phyloP scores from a whole-genome alignment of 2,113 vertebrate species.

The Macquaria ambigua region DNA sequence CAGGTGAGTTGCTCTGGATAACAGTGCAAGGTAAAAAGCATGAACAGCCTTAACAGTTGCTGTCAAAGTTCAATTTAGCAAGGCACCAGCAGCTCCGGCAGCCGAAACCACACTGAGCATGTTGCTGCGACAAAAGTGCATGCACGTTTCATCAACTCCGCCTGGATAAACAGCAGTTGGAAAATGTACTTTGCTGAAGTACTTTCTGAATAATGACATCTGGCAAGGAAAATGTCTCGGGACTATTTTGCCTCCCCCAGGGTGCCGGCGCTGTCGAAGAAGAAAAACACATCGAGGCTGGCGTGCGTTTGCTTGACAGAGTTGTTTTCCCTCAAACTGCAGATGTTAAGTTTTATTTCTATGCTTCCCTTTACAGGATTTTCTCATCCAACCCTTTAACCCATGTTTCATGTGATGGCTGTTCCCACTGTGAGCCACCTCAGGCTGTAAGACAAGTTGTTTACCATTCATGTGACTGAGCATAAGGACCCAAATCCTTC shows the following conservation, averaged over 20 bases:
- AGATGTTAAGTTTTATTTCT: constrained; percentile 26
- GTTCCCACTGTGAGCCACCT: constrained; percentile 26
- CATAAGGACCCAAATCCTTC: background rate
- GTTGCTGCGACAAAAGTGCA: background rate
- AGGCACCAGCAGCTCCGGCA: background rate
- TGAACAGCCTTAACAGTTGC: constrained; percentile 7
- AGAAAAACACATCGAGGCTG: constrained; percentile 25
- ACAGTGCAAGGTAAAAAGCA: background rate
- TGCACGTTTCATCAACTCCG: constrained; percentile 23
- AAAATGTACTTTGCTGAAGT: constrained; percentile 39
- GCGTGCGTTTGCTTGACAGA: constrained; percentile 25
- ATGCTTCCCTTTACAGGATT: constrained; percentile 5
- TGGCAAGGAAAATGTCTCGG: constrained; percentile 27
- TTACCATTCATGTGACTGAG: constrained; percentile 39
- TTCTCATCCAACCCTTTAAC: background rate
- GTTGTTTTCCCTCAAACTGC: constrained; percentile 38
- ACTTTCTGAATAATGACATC: constrained; percentile 55
- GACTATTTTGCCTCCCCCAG: constrained; percentile 37
- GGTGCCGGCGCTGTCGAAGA: constrained; percentile 7
- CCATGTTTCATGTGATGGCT: constrained; percentile 40
- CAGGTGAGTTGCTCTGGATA: constrained; percentile 10
- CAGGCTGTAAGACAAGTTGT: constrained; percentile 29
- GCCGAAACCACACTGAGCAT: background rate
- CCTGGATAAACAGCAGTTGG: constrained; percentile 31
- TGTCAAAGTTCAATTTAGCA: constrained; percentile 24